Base-by-base conservation (phyloP, 2,113 vertebrate genomes). In the Poeciliopsis occidentalis region DNA sequence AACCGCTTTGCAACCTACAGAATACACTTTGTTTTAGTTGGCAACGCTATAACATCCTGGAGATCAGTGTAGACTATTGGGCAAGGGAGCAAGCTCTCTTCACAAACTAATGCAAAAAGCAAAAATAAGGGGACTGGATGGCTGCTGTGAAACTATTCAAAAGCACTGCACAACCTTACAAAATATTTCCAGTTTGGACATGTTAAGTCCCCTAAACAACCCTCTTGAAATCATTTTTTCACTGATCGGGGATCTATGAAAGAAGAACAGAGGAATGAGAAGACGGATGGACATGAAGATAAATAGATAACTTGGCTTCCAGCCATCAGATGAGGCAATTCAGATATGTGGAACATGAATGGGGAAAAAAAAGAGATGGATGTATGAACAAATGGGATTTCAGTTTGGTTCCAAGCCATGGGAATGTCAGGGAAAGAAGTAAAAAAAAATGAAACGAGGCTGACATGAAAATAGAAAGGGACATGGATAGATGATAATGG, bases 331-430 rank as follows among this genome's bases (percentile, higher is more conserved):
- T 31, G 75, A 81, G 47, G 31, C 80, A 73, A 64, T 66, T 75
- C 69, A 72, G 63, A 77, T 37, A 64, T 32, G 13, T 24, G 47
- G 63, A 62, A 66, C 4, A 31, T 66, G 74, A 73, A 64, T 73
- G 61, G 61, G 44, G 44, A 66, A 70, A 37, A 7, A 60, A 27
- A 51, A 7, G 64, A 76, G 75, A 79, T 66, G 37, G 70, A 81
- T 87, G 71, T 75, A 44, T 73, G 77, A 81, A 75, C 85, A 90
- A 89, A 89, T 89, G 81, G 84, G 73, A 82, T 89, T 89, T 88
- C 69, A 29, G 78, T 80, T 67, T 51, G 34, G 32, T 86, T 79
- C 71, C 75, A 88, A 80, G 82, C 73, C 73, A 69, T 75, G 82
- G 82, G 84, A 88, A 90, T 90, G 87, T 87, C 54, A 34, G 27